Percentiles rank a stretch among this genome's conserved stretches.
phyloP scores from a whole-genome alignment of 1,140 invertebrate species.

The Sarcophaga bullata region DNA sequence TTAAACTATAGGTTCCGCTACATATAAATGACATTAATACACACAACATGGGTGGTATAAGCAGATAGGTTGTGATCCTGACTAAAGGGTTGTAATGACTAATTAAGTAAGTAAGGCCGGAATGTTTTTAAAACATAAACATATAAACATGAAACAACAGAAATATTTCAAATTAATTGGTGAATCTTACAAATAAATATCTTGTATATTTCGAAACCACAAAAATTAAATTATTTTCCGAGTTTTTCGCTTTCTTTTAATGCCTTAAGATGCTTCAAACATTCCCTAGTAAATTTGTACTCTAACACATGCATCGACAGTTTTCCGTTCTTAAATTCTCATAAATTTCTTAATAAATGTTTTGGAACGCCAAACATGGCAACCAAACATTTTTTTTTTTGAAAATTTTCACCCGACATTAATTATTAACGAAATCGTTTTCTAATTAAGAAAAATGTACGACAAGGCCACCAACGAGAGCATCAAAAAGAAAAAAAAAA shows the following conservation, averaged over 20 bases:
- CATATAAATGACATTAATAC: too few relatives aligned
- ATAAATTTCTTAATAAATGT: slow-evolving; percentile 32
- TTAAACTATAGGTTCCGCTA: too few relatives aligned
- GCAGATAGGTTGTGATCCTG: too few relatives aligned
- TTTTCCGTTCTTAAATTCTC: slow-evolving; percentile 16
- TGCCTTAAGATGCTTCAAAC: neutral
- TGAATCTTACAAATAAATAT: too few relatives aligned
- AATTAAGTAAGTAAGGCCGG: too few relatives aligned
- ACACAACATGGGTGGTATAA: too few relatives aligned
- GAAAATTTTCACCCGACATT: slow-evolving; percentile 19
- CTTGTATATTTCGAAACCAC: too few relatives aligned
- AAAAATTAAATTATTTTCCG: too few relatives aligned
- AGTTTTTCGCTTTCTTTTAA: neutral
- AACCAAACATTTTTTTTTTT: neutral
- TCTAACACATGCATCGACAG: slow-evolving; percentile 12
- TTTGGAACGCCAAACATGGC: slow-evolving; percentile 5
- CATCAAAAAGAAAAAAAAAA: neutral
- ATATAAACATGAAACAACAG: too few relatives aligned
- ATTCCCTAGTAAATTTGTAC: neutral
- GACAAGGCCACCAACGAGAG: slow-evolving; percentile 7
- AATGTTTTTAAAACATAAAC: too few relatives aligned
- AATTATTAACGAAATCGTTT: slow-evolving; percentile 32
- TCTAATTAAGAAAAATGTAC: slow-evolving; percentile 33
- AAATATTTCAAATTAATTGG: too few relatives aligned
- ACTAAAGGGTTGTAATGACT: too few relatives aligned